Evolutionary conservation across 2,113 vertebrate genomes (phyloP).

Genomic region (Sclerurus mexicanus): DNA sequence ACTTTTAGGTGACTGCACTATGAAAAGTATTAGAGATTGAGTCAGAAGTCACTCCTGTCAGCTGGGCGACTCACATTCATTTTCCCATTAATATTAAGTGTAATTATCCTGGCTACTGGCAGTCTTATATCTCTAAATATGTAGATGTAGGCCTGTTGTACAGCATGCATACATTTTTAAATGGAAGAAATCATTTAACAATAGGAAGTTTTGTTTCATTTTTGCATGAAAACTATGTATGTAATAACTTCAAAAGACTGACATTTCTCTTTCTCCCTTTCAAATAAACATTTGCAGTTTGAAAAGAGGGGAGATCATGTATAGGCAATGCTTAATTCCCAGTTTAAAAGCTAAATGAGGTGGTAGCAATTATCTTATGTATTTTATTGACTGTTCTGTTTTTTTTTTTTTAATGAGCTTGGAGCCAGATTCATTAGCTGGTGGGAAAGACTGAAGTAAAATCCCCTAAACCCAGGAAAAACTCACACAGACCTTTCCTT

Average conservation of each 20-base stretch:
- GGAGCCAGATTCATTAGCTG: not conserved
- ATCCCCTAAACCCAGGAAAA: not conserved
- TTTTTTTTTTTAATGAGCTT: not conserved
- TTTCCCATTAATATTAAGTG: not conserved
- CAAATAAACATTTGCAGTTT: not conserved
- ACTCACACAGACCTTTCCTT: not conserved
- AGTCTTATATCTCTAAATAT: not conserved
- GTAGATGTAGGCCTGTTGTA: not conserved
- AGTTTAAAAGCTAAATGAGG: not conserved
- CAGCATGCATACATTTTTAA: not conserved
- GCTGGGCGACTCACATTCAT: not conserved
- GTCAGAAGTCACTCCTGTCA: not conserved
- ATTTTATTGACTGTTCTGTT: not conserved
- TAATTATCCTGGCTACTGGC: not conserved
- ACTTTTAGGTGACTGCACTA: not conserved
- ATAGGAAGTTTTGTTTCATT: not conserved
- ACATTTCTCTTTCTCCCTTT: not conserved
- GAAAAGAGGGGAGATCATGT: not conserved
- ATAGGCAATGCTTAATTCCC: not conserved
- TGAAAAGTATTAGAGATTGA: not conserved
- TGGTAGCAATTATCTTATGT: not conserved
- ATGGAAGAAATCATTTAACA: not conserved
- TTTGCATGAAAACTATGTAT: not conserved
- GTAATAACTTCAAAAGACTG: not conserved
- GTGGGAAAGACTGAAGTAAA: not conserved